Percentiles rank a stretch among this genome's conserved stretches.
Evolutionary conservation across 1,140 invertebrate species (phyloP).

Genomic region (Dendroctonus valens): DNA sequence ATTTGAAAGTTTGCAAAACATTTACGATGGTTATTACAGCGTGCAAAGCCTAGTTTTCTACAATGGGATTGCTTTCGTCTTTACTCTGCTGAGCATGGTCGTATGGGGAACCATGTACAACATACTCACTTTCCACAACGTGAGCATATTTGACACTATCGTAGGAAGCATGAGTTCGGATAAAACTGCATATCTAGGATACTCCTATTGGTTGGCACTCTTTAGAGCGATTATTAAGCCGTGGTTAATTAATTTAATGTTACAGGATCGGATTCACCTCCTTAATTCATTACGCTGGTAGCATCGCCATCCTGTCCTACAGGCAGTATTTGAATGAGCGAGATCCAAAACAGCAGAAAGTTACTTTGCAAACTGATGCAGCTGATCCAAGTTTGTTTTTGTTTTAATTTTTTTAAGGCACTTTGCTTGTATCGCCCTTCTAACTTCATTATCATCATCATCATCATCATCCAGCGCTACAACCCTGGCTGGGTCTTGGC

Average conservation of each 20-base stretch:
- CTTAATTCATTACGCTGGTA: conserved; percentile 16
- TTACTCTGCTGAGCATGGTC: conserved; percentile 20
- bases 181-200: conserved; percentile 33
- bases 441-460: no score
- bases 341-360: conserved; percentile 19
- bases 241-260: background rate
- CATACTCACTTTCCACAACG: conserved; percentile 28
- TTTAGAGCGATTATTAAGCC: background rate
- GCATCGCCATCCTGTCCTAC: conserved; percentile 23
- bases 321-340: conserved; percentile 22
- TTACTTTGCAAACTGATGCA: conserved; percentile 7
- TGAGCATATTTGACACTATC: conserved; percentile 28
- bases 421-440: background rate
- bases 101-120: conserved; percentile 32
- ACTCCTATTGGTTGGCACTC: conserved; percentile 34
- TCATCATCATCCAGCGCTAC: no score
- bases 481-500: no score
- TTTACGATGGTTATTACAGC: conserved; percentile 21
- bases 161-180: conserved; percentile 27
- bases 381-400: conserved; percentile 25
- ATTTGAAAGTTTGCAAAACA: no score
- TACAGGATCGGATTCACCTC: conserved; percentile 19
- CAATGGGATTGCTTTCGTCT: conserved; percentile 19
- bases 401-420: conserved; percentile 1
- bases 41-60: conserved; percentile 28